These are phyloP conservation scores for Luperina testacea DNA, from an alignment of 2,888 invertebrate genomes.

Conservation along the genomic window DNA sequence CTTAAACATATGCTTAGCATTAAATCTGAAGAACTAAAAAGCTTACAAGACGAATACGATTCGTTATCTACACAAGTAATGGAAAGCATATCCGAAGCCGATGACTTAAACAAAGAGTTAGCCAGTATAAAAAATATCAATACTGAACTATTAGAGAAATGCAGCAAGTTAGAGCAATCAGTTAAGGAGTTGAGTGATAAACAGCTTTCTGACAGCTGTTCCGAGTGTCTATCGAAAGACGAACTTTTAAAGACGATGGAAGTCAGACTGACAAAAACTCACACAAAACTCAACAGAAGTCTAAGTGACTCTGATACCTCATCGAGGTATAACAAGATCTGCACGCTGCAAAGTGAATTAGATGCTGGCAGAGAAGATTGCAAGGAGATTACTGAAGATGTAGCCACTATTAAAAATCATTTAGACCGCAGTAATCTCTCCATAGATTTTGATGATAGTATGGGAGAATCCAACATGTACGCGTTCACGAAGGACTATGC, in stretches of 20 bases:
- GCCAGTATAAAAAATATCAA: constrained; percentile 72
- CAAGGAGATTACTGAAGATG: constrained; percentile 83
- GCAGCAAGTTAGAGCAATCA: constrained; percentile 66
- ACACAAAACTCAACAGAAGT: constrained; percentile 80
- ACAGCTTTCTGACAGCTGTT: constrained; percentile 61
- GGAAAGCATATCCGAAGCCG: constrained; percentile 90
- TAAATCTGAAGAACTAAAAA: constrained; percentile 74
- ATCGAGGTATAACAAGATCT: constrained; percentile 82
- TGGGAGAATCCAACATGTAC: constrained; percentile 74
- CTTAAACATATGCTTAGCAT: constrained; percentile 68
- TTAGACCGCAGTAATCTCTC: constrained; percentile 80
- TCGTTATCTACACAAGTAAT: constrained; percentile 90
- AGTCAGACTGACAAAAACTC: constrained; percentile 64
- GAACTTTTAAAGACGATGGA: constrained; percentile 68
- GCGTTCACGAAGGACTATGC: constrained; percentile 69
- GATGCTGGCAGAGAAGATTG: constrained; percentile 85
- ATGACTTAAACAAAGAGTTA: constrained; percentile 84
- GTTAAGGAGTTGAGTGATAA: constrained; percentile 50
- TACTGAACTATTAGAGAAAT: constrained; percentile 69
- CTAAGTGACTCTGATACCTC: constrained; percentile 83
- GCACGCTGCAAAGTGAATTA: constrained; percentile 83
- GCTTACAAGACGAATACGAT: constrained; percentile 88
- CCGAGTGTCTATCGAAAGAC: constrained; percentile 73
- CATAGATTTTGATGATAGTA: constrained; percentile 83
- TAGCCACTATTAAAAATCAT: constrained; percentile 85